Evolutionary conservation across 2,113 vertebrate species (phyloP), one percentile per base, ranked within the genome.

Genomic region (Anguilla japonica): DNA sequence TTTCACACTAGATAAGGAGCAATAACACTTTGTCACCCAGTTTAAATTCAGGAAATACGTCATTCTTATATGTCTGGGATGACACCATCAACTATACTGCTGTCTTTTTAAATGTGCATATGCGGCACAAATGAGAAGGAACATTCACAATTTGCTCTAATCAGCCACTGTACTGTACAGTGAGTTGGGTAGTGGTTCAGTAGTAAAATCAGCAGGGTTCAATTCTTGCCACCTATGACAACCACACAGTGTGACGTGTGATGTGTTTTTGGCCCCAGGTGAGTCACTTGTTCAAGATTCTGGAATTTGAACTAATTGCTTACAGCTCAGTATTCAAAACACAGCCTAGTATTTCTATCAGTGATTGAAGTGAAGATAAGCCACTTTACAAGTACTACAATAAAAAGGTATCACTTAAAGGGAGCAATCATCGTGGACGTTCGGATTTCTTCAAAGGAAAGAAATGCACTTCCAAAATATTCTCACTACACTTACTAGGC

Each of bases 251-350:
- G 29, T 41, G 11, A 57, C 43, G 43, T 87, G 39, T 83, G 41
- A 79, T 13, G 2, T 81, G 2, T 26, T 46, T 41, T 60, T 86
- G 14, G 43, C 20, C 11, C 41, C 60, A 60, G 16, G 56, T 41
- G 41, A 67, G 40, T n/a, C 34, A 81, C 81, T 79, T 53, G 20
- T 2, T 40, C 50, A 67, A 88, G 15, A 63, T 41, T 6, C 41
- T 87, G 84, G 46, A 85, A 43, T 87, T 90, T 83, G 86, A 85
- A 85, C 81, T 39, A 82, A 82, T 56, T 80, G n/a, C 67, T 34
- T 53, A 71, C 46, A 84, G 82, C 39, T 15, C 88, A 85, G 63
- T 85, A 29, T 63, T 41, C 80, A 87, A 87, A 89, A 83, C 60
- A 60, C 29, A 29, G 79, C 67, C 1, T 41, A 53, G 41, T 75